These are phyloP conservation scores for Tokudaia tokunoshimensis DNA, from an alignment of 2,797 vertebrate species.

Conservation along the genomic window DNA sequence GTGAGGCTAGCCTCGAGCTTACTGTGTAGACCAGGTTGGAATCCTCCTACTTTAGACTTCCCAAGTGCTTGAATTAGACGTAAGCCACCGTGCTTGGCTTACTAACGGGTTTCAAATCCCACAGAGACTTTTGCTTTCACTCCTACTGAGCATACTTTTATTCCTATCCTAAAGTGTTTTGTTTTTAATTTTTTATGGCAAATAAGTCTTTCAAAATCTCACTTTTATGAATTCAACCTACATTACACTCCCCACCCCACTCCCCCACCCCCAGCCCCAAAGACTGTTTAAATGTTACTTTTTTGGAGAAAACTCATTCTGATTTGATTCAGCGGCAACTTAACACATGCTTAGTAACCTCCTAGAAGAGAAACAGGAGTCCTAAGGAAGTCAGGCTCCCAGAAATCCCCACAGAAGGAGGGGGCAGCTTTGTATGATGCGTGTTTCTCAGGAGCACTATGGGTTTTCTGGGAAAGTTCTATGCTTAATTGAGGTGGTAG, in stretches of 20 bases:
- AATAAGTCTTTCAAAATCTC: conserved; percentile 59
- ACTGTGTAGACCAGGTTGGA: neutral
- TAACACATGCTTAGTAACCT: conserved; percentile 5
- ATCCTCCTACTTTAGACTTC: neutral
- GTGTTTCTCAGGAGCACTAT: conserved; percentile 5
- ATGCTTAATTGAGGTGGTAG: neutral
- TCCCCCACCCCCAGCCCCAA: no score
- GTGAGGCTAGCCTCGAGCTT: neutral
- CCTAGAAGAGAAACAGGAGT: conserved; percentile 55
- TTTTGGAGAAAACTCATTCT: conserved; percentile 69
- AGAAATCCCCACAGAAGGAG: conserved; percentile 58
- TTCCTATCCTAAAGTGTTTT: neutral
- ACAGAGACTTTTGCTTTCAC: conserved; percentile 1
- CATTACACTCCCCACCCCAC: neutral
- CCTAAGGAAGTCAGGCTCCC: conserved; percentile 38
- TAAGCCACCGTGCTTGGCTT: neutral
- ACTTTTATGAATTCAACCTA: conserved; percentile 30
- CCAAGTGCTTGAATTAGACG: neutral
- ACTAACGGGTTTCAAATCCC: conserved; percentile 33
- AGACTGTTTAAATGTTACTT: conserved; percentile 65
- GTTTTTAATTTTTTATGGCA: conserved; percentile 40
- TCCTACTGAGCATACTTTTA: conserved; percentile 36
- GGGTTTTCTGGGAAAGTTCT: conserved; percentile 52
- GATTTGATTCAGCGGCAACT: conserved; percentile 67
- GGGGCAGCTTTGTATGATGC: conserved; percentile 33